A percentile compares a stretch with the other conserved stretches of the same genome.
These are phyloP conservation scores for Neodontobutis hainanensis DNA, from an alignment of 2,113 vertebrate species.

Conservation along the genomic window DNA sequence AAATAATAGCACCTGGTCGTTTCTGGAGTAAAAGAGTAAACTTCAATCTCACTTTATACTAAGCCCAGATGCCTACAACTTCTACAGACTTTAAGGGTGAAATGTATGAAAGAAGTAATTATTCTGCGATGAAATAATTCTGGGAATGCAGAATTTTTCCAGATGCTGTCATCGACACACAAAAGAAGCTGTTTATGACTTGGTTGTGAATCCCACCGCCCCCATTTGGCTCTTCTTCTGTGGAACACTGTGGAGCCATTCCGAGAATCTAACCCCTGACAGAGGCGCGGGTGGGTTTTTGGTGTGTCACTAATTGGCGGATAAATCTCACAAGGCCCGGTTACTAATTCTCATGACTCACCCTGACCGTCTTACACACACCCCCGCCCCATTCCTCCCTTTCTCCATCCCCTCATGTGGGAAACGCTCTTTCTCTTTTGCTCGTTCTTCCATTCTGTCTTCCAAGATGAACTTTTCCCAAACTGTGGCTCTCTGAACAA, in stretches of 20 bases:
- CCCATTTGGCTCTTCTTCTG: neutral
- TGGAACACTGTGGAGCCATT: constrained; percentile 30
- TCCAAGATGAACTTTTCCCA: constrained; percentile 71
- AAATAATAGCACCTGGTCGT: too few relatives aligned
- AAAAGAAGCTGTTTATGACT: constrained; percentile 34
- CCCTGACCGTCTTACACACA: constrained; percentile 27
- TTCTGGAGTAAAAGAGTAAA: too few relatives aligned
- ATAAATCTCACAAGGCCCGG: constrained; percentile 43
- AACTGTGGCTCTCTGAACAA: constrained; percentile 56
- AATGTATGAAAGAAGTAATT: too few relatives aligned
- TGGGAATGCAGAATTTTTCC: constrained; percentile 26
- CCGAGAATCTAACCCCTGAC: constrained; percentile 45
- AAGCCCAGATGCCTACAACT: too few relatives aligned
- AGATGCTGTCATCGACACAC: constrained; percentile 14
- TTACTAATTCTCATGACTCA: constrained; percentile 71
- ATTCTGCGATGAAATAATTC: neutral
- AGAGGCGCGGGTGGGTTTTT: constrained; percentile 24
- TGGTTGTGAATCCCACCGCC: neutral
- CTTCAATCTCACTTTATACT: too few relatives aligned
- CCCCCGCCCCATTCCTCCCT: constrained; percentile 9
- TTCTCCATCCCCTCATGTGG: constrained; percentile 46
- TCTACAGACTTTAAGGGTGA: too few relatives aligned
- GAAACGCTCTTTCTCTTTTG: constrained; percentile 50
- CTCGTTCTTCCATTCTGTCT: constrained; percentile 64
- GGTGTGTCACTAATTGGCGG: constrained; percentile 35